Conservation (phyloP, 2,888 invertebrate genomes). For the Trissolcus brochymenae region DNA sequence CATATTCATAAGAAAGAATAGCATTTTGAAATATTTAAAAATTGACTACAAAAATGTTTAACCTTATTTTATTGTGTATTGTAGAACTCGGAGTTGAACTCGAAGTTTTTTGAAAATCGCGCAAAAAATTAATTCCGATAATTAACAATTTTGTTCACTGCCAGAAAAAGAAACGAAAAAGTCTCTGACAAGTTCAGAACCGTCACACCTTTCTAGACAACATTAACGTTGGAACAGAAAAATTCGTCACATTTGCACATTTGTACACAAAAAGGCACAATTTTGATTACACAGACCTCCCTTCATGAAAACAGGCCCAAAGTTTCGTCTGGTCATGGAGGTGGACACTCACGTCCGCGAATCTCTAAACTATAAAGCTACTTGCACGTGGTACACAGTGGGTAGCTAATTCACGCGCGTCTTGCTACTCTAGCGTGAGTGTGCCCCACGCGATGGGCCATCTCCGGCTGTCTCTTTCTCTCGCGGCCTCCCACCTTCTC, state of each 20-base stretch:
- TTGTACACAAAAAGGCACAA: neutral
- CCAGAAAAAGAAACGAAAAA: too few relatives aligned
- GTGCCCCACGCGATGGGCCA: constrained; percentile 41
- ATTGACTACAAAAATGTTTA: too few relatives aligned
- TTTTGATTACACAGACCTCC: neutral
- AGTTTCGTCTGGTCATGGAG: neutral
- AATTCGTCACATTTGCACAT: neutral
- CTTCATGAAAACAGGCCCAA: neutral
- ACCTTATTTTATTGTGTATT: too few relatives aligned
- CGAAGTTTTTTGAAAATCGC: too few relatives aligned
- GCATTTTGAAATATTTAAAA: too few relatives aligned
- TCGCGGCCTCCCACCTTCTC: neutral
- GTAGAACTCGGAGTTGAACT: too few relatives aligned
- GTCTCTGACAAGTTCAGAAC: too few relatives aligned
- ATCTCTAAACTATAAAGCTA: neutral
- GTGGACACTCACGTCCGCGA: neutral
- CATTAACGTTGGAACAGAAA: too few relatives aligned
- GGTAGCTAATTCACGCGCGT: constrained; percentile 61
- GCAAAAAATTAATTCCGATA: too few relatives aligned
- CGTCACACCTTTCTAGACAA: too few relatives aligned
- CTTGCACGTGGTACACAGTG: constrained; percentile 35
- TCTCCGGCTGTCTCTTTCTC: constrained; percentile 41
- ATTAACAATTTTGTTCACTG: too few relatives aligned
- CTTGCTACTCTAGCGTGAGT: constrained; percentile 56
- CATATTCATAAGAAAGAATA: too few relatives aligned